Conservation (phyloP, 92 coral and sea anemone genomes). For the Parazoanthus darwini region DNA sequence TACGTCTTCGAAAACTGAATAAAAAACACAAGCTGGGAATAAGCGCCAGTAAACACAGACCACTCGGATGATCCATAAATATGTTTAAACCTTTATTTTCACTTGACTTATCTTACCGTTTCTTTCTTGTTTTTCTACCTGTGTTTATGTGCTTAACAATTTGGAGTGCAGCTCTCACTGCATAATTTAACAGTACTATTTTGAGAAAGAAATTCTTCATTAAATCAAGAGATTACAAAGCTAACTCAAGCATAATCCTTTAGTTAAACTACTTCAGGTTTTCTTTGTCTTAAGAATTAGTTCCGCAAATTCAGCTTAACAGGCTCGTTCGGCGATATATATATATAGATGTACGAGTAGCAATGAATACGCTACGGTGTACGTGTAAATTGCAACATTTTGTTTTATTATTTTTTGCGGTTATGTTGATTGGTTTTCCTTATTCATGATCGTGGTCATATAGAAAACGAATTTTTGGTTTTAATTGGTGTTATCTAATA, state of each 20-base stretch:
- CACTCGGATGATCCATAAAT: neutral
- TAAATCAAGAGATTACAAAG: neutral
- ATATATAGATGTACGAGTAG: no score
- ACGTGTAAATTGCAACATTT: constrained; percentile 5
- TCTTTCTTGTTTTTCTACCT: neutral
- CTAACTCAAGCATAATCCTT: neutral
- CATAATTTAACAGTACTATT: constrained; percentile 17
- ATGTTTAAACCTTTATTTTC: neutral
- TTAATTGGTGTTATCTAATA: neutral
- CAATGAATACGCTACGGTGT: neutral
- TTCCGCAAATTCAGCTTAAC: neutral
- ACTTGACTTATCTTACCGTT: neutral
- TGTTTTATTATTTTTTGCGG: constrained; percentile 16
- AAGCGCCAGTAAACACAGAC: neutral
- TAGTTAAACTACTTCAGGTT: neutral
- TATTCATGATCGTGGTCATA: neutral
- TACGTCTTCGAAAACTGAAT: neutral
- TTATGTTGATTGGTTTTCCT: constrained; percentile 6
- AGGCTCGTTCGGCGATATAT: neutral
- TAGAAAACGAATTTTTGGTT: neutral
- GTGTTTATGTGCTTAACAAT: neutral
- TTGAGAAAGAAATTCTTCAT: neutral
- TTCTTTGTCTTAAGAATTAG: neutral
- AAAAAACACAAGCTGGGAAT: neutral
- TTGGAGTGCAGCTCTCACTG: neutral